Evolutionary conservation across 2,113 vertebrate genomes (phyloP), one percentile per base, ranked within the genome.

Genomic region (Tragelaphus scriptus): DNA sequence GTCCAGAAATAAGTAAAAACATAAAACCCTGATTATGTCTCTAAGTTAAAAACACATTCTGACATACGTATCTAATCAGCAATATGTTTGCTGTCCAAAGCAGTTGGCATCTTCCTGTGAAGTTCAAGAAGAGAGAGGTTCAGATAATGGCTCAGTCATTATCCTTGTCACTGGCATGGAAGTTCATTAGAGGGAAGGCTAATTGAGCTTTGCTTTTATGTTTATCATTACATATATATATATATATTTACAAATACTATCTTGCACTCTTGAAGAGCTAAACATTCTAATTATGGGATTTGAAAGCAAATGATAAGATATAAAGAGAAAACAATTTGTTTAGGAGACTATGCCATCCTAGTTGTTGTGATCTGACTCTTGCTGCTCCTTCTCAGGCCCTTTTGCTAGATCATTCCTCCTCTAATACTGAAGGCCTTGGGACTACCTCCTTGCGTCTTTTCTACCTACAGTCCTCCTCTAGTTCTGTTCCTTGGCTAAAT

Each of bases 1-100:
- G 55, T 51, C 12, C 36, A 96, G 55, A 90, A 88, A 88, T 58
- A 77, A 53, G 10, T 26, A 36, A 88, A 96, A 89, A 86, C n/a
- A 55, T 13, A 86, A 94, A 85, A 53, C 49, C 44, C 56, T 94
- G 84, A 96, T 56, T 61, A 92, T 28, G 30, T 21, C 11, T 88
- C 1, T 84, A 88, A 85, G 13, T 80, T 97, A 32, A 63, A 93
- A 47, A 63, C 6, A 85, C 30, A 49, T n/a, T 81, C 17, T 94
- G 79, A 94, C n/a, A 28, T 51, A 96, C 82, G 44, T n/a, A 86
- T 63, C 65, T 81, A 55, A 86, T 59, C 40, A 32, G 32, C 32
- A 89, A 44, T 26, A 77, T 8, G 5, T 36, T 25, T 47, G 19
- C 44, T 68, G 15, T 40, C 79, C 59, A 81, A 32, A 49, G 49